Percentiles rank a stretch among this genome's conserved stretches.
Evolutionary conservation across 1,140 invertebrate genomes (phyloP).

Genomic region (Heliconius hermathena): DNA sequence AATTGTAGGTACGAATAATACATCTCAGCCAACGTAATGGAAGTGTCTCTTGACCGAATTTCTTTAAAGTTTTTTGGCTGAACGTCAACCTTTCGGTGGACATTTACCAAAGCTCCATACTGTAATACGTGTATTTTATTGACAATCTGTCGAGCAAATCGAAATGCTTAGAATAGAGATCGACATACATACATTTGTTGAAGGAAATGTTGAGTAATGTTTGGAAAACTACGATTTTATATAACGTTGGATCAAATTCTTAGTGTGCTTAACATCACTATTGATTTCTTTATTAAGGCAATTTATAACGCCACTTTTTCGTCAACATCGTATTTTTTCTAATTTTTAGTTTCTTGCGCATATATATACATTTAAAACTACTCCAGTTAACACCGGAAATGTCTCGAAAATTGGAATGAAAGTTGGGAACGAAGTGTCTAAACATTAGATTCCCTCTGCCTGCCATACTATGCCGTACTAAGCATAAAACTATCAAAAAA

Average conservation of each 20-base stretch:
- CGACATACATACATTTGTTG: background rate
- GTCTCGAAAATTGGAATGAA: too few species aligned
- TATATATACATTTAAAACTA: too few species aligned
- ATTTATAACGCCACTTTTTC: too few species aligned
- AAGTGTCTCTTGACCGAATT: slow-evolving; percentile 33
- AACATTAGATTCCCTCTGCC: too few species aligned
- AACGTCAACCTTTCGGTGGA: slow-evolving; percentile 23
- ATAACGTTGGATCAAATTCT: background rate
- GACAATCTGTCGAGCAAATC: slow-evolving; percentile 2
- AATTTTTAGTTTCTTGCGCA: too few species aligned
- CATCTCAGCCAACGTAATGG: slow-evolving; percentile 1
- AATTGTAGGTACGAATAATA: slow-evolving; percentile 8
- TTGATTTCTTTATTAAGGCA: too few species aligned
- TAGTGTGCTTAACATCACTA: too few species aligned
- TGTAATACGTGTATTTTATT: slow-evolving; percentile 9
- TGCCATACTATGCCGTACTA: too few species aligned
- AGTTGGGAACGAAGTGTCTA: too few species aligned
- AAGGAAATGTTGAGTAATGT: background rate
- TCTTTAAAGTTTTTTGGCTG: slow-evolving; percentile 27
- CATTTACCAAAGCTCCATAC: slow-evolving; percentile 6
- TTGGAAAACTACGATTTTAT: background rate
- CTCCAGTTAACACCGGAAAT: too few species aligned
- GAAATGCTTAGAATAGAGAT: background rate
- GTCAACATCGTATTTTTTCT: too few species aligned
- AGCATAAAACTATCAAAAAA: too few species aligned